Evolutionary conservation across 2,113 vertebrate species (phyloP).

Genomic region (Ptilonorhynchus violaceus): DNA sequence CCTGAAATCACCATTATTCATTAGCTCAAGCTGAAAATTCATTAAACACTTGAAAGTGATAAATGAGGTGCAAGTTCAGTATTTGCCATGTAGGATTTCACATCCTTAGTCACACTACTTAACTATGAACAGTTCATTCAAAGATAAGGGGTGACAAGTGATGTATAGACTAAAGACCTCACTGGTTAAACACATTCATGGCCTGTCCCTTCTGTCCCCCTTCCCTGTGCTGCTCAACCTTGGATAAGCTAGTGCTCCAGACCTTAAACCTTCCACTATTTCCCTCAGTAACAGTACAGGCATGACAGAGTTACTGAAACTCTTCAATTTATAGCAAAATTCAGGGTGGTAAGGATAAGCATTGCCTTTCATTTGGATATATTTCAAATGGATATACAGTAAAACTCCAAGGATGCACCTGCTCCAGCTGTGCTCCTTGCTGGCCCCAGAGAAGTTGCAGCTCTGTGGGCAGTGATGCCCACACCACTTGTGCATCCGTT

Average conservation of each 20-base stretch:
- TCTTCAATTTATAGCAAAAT: not conserved
- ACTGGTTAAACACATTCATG: not conserved
- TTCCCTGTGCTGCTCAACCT: not conserved
- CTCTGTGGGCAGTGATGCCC: not conserved
- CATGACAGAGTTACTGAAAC: not conserved
- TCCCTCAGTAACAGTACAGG: not conserved
- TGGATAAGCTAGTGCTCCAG: not conserved
- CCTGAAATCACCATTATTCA: constrained; percentile 5
- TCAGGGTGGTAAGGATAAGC: not conserved
- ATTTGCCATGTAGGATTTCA: constrained; percentile 13
- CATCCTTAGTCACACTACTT: not conserved
- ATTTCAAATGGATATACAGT: not conserved
- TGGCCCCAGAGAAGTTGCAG: not conserved
- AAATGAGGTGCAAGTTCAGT: constrained; percentile 30
- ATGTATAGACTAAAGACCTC: not conserved
- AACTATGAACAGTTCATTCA: constrained; percentile 17
- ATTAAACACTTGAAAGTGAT: constrained; percentile 39
- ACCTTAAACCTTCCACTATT: not conserved
- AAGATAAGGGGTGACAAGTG: not conserved
- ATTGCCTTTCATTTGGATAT: not conserved
- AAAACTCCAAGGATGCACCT: not conserved
- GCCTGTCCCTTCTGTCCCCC: not conserved
- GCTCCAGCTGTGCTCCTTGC: not conserved
- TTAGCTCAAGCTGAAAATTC: constrained; percentile 36
- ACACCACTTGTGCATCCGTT: rapidly evolving